Base-by-base conservation (phyloP, 2,797 vertebrate genomes). In the Phoebastria nigripes region DNA sequence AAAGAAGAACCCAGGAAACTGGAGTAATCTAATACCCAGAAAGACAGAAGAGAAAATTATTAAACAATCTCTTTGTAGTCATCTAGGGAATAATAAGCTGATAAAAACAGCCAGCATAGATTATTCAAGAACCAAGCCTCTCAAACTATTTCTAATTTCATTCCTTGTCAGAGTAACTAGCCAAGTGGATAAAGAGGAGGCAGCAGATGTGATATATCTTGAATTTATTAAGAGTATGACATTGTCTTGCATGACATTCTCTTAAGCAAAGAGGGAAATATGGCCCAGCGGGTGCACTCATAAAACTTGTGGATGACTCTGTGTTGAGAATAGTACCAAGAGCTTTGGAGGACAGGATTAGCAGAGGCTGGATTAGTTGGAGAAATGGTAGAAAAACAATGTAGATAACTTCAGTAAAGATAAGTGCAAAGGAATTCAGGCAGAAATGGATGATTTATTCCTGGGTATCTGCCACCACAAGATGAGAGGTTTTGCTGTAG, bases 211-310 rank as follows among this genome's bases (percentile, higher is more conserved):
- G 73, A 55, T 84, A 47, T 17, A 24, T 76, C 84, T 89, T 65
- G 78, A 93, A 90, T 93, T 94, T 89, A 96, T 91, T 84, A 71
- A 37, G 78, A 72, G 31, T 35, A 76, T 89, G 87, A 87, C 74
- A 58, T 80, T 77, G 90, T 69, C 90, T 89, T 82, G 72, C 39
- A 37, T 76, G 63, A 82, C 67, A 82, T 87, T 85, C 90, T 87
- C 76, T 76, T 69, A 66, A 80, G 58, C 33, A 73, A 89, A 82
- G 70, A 76, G 59, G 66, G 70, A 92, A 87, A 84, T 83, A 86
- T 3, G 66, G 54, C 70, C 70, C 49, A 78, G 62, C 0, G 4
- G 37, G 28, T 46, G 14, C 42, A 22, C 20, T 82, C 63, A 69
- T 85, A 76, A 94, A 82, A 73, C 51, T 55, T 58, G 51, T 62